Evolutionary conservation across 2,888 invertebrate species (phyloP).

Genomic region (Philaethria dido): DNA sequence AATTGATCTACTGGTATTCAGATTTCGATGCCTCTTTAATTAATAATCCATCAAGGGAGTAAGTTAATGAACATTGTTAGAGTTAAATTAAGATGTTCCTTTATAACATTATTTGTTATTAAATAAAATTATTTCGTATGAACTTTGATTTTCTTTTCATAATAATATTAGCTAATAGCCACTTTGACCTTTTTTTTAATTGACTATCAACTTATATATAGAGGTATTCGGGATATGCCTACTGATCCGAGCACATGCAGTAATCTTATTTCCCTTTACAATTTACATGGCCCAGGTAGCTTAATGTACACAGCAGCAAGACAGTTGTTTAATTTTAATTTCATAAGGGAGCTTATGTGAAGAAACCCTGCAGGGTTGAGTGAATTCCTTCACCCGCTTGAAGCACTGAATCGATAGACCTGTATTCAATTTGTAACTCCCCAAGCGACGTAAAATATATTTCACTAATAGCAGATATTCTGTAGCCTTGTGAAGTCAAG

Average conservation of each 20-base stretch:
- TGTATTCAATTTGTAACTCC: neutral
- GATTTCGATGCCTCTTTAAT: slow-evolving; percentile 75
- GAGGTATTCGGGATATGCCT: no score
- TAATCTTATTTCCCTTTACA: no score
- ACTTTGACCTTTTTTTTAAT: neutral
- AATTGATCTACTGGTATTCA: slow-evolving; percentile 81
- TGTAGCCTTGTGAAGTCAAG: no score
- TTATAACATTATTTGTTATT: slow-evolving; percentile 18
- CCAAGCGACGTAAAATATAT: no score
- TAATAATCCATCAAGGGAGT: slow-evolving; percentile 80
- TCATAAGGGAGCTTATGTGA: neutral
- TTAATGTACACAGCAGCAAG: neutral
- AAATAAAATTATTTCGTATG: neutral
- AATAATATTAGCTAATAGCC: neutral
- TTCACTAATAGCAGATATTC: no score
- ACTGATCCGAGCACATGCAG: no score
- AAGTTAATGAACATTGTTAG: slow-evolving; percentile 66
- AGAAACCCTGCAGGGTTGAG: neutral
- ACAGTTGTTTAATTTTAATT: neutral
- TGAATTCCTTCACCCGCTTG: neutral
- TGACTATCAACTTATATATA: no score
- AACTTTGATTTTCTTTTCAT: neutral
- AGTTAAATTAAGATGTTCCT: slow-evolving; percentile 65
- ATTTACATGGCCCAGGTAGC: neutral
- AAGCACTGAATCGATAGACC: no score